phyloP scores from a whole-genome alignment of 2,797 vertebrate species.

The Phrynocephalus vlangalii region DNA sequence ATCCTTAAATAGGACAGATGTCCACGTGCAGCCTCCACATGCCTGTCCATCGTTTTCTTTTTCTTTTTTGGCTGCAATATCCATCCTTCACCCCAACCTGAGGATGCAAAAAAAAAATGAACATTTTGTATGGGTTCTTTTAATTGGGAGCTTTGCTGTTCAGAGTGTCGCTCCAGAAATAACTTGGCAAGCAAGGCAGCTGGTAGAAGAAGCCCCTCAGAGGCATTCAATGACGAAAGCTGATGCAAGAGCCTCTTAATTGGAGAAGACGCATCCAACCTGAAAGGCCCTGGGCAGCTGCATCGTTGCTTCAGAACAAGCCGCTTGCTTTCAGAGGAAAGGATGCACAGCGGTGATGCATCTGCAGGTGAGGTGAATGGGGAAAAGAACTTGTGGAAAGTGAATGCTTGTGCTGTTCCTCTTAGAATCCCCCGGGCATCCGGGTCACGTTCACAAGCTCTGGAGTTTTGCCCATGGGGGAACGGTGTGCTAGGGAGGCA shows the following conservation, averaged over 20 bases:
- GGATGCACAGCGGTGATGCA: fast-evolving
- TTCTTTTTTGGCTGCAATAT: slow-evolving; percentile 6
- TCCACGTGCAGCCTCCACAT: neutral
- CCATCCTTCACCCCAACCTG: neutral
- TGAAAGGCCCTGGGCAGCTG: slow-evolving; percentile 18
- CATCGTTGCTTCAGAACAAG: neutral
- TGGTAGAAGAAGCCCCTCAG: slow-evolving; percentile 43
- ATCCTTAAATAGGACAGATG: neutral
- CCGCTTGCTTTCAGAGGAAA: fast-evolving
- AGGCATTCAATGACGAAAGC: neutral
- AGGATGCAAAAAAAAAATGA: neutral
- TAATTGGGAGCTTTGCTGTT: slow-evolving; percentile 36
- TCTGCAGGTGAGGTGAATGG: neutral
- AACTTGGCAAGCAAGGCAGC: slow-evolving; percentile 40
- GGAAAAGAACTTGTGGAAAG: too few species aligned
- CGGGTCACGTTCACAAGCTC: too few species aligned
- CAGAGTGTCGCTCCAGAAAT: slow-evolving; percentile 43
- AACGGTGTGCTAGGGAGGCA: too few species aligned
- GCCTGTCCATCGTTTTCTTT: neutral
- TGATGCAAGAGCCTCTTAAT: slow-evolving; percentile 38
- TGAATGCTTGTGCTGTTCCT: too few species aligned
- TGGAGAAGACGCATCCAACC: slow-evolving; percentile 29
- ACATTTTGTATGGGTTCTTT: slow-evolving; percentile 46
- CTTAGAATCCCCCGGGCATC: too few species aligned
- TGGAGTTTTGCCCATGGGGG: too few species aligned